These are phyloP conservation scores for Gallinago media DNA, from an alignment of 2,113 vertebrate species.

Conservation along the genomic window DNA sequence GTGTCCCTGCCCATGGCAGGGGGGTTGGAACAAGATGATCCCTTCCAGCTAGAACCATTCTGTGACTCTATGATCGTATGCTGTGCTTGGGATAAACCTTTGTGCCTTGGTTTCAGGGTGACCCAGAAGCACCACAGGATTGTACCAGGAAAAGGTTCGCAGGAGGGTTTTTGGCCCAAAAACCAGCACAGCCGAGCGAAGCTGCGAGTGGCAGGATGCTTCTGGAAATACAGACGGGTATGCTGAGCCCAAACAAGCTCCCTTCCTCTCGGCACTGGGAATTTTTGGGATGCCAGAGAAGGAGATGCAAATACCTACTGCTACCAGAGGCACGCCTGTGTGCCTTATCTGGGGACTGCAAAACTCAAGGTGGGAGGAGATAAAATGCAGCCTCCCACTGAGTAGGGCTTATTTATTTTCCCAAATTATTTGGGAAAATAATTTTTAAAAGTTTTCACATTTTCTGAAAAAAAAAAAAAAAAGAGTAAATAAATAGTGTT, in stretches of 20 bases:
- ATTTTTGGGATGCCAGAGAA: neutral
- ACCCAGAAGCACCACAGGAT: neutral
- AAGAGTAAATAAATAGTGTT: neutral
- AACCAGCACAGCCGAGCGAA: neutral
- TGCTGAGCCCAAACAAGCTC: neutral
- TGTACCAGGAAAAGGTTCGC: neutral
- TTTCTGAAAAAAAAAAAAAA: neutral
- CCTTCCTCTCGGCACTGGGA: neutral
- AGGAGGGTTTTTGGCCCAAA: neutral
- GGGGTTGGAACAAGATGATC: too few species aligned
- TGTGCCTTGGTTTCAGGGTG: neutral
- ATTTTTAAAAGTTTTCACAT: rapidly evolving
- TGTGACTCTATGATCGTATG: neutral
- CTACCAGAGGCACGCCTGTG: rapidly evolving
- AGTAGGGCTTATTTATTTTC: neutral
- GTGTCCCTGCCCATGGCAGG: too few species aligned
- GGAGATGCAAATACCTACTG: neutral
- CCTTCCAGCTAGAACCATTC: too few species aligned
- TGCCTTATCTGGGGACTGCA: neutral
- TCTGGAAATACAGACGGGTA: neutral
- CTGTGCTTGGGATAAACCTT: neutral
- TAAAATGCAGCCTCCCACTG: neutral
- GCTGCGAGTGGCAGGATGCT: neutral
- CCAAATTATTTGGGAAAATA: neutral
- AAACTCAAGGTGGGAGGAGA: neutral